Evolutionary conservation across 2,888 invertebrate species (phyloP).

Genomic region (Drosophila barbarae): DNA sequence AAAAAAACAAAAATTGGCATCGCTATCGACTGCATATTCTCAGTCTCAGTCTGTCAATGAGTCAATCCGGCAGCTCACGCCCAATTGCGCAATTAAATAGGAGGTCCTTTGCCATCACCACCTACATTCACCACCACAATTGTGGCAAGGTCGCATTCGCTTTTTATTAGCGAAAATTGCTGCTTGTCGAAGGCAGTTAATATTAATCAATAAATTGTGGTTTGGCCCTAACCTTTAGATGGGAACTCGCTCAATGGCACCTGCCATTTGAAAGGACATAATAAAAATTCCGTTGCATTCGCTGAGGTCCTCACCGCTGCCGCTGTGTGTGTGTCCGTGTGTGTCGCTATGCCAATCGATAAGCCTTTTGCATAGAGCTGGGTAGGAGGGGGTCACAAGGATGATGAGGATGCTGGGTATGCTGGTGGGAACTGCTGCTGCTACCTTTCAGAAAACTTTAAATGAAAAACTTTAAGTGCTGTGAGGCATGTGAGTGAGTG

Average conservation of each 20-base stretch:
- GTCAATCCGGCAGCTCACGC: constrained; percentile 35
- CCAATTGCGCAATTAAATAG: constrained; percentile 62
- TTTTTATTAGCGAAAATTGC: constrained; percentile 50
- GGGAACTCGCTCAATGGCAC: constrained; percentile 39
- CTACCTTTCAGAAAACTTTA: constrained; percentile 63
- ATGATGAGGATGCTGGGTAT: background rate
- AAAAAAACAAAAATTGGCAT: constrained; percentile 37
- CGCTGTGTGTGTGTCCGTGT: constrained; percentile 59
- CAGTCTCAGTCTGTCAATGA: constrained; percentile 34
- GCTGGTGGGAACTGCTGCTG: background rate
- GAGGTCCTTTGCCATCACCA: constrained; percentile 16
- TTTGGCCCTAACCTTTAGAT: constrained; percentile 55
- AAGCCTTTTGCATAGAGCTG: constrained; percentile 56
- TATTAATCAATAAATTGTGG: constrained; percentile 61
- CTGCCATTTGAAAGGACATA: constrained; percentile 58
- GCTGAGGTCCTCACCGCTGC: constrained; percentile 25
- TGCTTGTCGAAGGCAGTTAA: constrained; percentile 47
- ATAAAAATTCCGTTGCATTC: constrained; percentile 62
- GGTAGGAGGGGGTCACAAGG: background rate
- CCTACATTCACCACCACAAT: background rate
- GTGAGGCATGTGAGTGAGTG: constrained; percentile 28
- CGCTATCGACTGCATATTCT: constrained; percentile 21
- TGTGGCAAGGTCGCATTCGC: constrained; percentile 55
- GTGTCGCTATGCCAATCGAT: constrained; percentile 64
- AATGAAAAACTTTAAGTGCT: constrained; percentile 71